Evolutionary conservation across 2,797 vertebrate genomes (phyloP), one percentile per base, ranked within the genome.

Genomic region (Melopsittacus undulatus): DNA sequence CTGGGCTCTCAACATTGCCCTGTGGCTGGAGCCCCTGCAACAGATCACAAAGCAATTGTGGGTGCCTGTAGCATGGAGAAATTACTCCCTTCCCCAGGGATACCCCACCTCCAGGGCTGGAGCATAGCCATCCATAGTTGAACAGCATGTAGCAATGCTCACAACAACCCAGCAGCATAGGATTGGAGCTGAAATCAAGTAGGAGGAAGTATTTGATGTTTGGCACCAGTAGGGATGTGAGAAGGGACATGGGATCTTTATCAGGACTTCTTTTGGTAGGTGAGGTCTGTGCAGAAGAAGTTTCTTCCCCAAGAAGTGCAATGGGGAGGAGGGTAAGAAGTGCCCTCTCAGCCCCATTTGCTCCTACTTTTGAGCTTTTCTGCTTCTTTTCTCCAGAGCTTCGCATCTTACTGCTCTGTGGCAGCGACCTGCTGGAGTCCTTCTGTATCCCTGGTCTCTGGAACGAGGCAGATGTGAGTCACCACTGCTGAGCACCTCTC

Each of bases 401-500:
- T 69, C 99, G 99, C 92, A 99, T 99, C 98, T 96, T 99, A 97
- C 98, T 99, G 96, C 98, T 99, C 96, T 99, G 99, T 90, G 99
- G 99, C 92, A 99, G 99, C 20, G 99, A 99, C 95, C 98, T 99
- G 62, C 98, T 99, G 97, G 99, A 99, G 92, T 99, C 99, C 80
- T 99, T 99, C 98, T 99, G 99, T 97, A 99, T 99, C 97, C 99
- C 99, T 8, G 99, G 99, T 48, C 98, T 99, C 95, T 99, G 99
- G 99, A 99, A 99, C 10, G 99, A 99, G 97, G 99, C 98, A 34
- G 99, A 99, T 67, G 99, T 99, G 98, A 99, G 99, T 98, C 81
- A 63, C 56, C 2, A 17, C 29, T 12, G 2, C 21, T 2, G 2
- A 27, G 12, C 18, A 36, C 22, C 30, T 64, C 45, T 59, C 46